These are phyloP conservation scores for Sericinus montela DNA, from an alignment of 2,888 invertebrate genomes.

Conservation along the genomic window DNA sequence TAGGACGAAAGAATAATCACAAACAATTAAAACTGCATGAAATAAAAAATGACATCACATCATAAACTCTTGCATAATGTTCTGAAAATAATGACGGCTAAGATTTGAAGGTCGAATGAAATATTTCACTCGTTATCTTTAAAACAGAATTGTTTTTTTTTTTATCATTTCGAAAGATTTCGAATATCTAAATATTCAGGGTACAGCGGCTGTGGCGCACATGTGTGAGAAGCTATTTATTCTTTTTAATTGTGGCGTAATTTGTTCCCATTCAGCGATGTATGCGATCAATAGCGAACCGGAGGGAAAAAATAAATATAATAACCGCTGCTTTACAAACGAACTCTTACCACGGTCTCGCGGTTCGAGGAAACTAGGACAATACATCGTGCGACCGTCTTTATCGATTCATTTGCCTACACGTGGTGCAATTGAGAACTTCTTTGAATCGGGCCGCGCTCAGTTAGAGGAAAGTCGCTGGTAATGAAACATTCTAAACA, in stretches of 20 bases:
- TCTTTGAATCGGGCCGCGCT: constrained; percentile 18
- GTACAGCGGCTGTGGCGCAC: not conserved
- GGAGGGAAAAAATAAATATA: constrained; percentile 14
- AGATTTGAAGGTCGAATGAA: constrained; percentile 9
- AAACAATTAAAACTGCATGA: constrained; percentile 31
- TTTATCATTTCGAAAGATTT: constrained; percentile 2
- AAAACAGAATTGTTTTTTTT: constrained; percentile 16
- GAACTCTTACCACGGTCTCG: constrained; percentile 36
- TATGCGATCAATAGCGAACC: constrained; percentile 16
- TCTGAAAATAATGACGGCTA: constrained; percentile 21
- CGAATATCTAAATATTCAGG: not conserved
- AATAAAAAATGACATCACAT: constrained; percentile 15
- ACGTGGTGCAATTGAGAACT: constrained; percentile 19
- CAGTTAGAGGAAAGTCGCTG: constrained; percentile 15
- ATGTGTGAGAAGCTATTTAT: not conserved
- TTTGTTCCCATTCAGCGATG: constrained; percentile 12
- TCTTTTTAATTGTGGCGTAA: constrained; percentile 4
- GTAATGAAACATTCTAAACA: constrained; percentile 14
- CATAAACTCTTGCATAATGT: constrained; percentile 22
- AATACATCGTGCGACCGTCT: constrained; percentile 43
- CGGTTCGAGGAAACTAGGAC: constrained; percentile 38
- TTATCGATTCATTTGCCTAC: constrained; percentile 24
- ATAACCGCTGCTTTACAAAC: constrained; percentile 22
- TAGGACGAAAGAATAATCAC: constrained; percentile 36
- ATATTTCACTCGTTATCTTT: constrained; percentile 11